These are phyloP conservation scores for Planococcus citri DNA, from an alignment of 1,140 invertebrate species.

Conservation along the genomic window DNA sequence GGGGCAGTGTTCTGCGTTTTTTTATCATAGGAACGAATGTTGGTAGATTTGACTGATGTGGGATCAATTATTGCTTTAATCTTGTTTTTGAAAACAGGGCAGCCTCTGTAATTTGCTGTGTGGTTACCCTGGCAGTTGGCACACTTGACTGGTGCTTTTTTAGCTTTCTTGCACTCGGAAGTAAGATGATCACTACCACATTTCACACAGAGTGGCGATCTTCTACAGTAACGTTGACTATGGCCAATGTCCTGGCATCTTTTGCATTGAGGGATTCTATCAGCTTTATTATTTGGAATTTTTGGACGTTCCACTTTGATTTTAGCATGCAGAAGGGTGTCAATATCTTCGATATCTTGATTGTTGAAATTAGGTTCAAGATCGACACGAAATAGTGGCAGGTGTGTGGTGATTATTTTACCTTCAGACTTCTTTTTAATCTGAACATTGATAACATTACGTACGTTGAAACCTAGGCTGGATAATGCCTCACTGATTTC, in stretches of 20 bases:
- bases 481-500: conserved; percentile 5
- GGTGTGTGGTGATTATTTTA: not conserved
- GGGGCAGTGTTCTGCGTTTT: no score
- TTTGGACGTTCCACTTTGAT: conserved; percentile 20
- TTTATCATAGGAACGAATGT: no score
- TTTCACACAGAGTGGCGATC: conserved; percentile 11
- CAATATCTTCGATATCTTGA: conserved; percentile 21
- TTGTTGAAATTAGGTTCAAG: conserved; percentile 19
- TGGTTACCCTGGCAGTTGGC: conserved; percentile 11
- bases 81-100: not conserved
- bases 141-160: not conserved
- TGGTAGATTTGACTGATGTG: no score
- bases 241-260: conserved; percentile 25
- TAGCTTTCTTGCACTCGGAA: not conserved
- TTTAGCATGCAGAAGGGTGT: conserved; percentile 1
- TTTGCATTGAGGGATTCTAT: conserved; percentile 8
- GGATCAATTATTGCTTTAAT: no score
- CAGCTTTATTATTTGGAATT: no score
- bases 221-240: not conserved
- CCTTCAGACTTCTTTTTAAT: conserved; percentile 4
- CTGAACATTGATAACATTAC: conserved; percentile 21
- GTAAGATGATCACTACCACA: not conserved
- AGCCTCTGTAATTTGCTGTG: not conserved
- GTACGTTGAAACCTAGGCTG: not conserved
- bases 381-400: conserved; percentile 21